Evolutionary conservation across 2,888 invertebrate species (phyloP).

Genomic region (Eupithecia abbreviata): DNA sequence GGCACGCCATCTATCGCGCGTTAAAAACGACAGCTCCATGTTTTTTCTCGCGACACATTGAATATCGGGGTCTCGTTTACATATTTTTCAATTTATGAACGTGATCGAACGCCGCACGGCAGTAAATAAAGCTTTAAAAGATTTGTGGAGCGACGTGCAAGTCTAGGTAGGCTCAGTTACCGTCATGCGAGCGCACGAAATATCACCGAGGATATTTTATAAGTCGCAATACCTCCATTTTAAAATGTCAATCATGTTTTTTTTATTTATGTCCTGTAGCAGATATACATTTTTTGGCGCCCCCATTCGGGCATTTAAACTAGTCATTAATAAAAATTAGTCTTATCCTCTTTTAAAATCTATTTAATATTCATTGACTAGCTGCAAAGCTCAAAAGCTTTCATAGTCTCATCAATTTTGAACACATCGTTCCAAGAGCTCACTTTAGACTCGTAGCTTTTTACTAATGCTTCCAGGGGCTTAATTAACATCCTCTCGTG

Average conservation of each 20-base stretch:
- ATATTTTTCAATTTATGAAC: slow-evolving; percentile 76
- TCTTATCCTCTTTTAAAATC: not conserved
- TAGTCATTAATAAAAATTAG: not conserved
- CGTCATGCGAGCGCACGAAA: slow-evolving; percentile 31
- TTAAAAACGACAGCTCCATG: slow-evolving; percentile 78
- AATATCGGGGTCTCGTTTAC: slow-evolving; percentile 71
- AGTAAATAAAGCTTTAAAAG: slow-evolving; percentile 65
- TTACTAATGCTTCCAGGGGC: slow-evolving; percentile 76
- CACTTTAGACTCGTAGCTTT: slow-evolving; percentile 69
- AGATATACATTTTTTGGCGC: no score
- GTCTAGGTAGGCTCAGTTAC: slow-evolving; percentile 44
- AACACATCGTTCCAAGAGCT: slow-evolving; percentile 51
- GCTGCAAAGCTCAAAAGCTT: not conserved
- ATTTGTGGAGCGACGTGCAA: slow-evolving; percentile 51
- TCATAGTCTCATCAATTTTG: slow-evolving; percentile 57
- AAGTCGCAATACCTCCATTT: slow-evolving; percentile 26
- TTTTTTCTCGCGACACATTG: slow-evolving; percentile 72
- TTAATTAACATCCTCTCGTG: slow-evolving; percentile 78
- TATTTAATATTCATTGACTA: not conserved
- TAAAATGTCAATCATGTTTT: slow-evolving; percentile 17
- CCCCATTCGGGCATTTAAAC: no score
- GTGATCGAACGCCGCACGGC: slow-evolving; percentile 58
- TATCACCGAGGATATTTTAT: slow-evolving; percentile 31
- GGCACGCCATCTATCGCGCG: slow-evolving; percentile 68
- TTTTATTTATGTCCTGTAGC: no score